Percentiles rank a stretch among this genome's conserved stretches.
Evolutionary conservation across 2,113 vertebrate genomes (phyloP).

Genomic region (Nothoprocta perdicaria): DNA sequence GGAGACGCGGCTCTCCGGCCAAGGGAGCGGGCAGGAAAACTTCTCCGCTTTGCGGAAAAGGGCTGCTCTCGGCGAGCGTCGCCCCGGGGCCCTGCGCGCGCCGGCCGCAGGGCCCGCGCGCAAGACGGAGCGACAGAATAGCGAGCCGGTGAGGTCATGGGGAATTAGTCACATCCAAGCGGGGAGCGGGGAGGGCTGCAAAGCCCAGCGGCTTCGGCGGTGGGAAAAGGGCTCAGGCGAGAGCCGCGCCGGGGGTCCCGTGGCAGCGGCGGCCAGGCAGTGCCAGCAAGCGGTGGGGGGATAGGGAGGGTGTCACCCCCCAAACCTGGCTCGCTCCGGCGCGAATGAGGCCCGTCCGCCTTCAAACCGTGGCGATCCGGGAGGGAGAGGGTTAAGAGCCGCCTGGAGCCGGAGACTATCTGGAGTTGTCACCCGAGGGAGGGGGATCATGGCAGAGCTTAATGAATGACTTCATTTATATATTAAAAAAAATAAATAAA

Average conservation of each 20-base stretch:
- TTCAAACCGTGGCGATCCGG: accelerated
- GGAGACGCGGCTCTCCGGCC: neutral
- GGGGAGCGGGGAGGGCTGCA: conserved; percentile 41
- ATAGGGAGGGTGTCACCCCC: accelerated
- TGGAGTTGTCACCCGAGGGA: conserved; percentile 35
- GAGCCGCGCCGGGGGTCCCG: neutral
- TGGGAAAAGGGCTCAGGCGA: neutral
- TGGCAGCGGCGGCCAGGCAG: neutral
- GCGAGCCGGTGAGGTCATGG: conserved; percentile 78
- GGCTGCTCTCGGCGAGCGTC: neutral
- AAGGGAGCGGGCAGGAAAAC: neutral
- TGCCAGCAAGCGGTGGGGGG: neutral
- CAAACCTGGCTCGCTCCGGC: neutral
- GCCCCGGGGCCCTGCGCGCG: conserved; percentile 16
- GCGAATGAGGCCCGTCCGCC: neutral
- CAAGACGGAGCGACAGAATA: conserved; percentile 73
- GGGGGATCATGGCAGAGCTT: conserved; percentile 56
- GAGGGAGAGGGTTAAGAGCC: neutral
- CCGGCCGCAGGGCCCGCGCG: neutral
- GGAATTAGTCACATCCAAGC: conserved; percentile 69
- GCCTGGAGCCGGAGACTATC: conserved; percentile 31
- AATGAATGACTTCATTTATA: conserved; percentile 76
- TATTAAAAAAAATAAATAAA: conserved; percentile 42
- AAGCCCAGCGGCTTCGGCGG: neutral
- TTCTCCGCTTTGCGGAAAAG: neutral